These are phyloP conservation scores for Temnothorax ravouxi DNA, from an alignment of 2,888 invertebrate species.

Conservation along the genomic window DNA sequence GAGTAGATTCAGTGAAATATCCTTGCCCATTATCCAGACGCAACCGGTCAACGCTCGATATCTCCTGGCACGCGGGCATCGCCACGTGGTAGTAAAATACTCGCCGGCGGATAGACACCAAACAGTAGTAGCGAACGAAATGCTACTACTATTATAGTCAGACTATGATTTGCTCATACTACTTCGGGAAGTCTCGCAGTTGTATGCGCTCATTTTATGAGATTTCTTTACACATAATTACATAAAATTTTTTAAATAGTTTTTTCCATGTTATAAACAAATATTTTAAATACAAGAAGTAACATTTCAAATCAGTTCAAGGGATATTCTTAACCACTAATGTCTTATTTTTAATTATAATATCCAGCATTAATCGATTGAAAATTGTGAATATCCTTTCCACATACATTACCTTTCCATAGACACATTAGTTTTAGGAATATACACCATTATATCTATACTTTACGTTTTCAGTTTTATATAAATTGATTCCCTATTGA, in stretches of 20 bases:
- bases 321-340: not conserved
- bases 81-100: slow-evolving; percentile 62
- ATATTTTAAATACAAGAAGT: not conserved
- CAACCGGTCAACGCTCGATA: slow-evolving; percentile 55
- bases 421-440: not conserved
- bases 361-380: not conserved
- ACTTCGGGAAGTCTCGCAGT: not conserved
- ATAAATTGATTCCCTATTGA: not conserved
- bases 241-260: not conserved
- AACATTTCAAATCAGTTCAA: not conserved
- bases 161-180: not conserved
- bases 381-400: not conserved
- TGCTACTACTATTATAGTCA: not conserved
- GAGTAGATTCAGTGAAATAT: slow-evolving; percentile 64
- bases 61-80: slow-evolving; percentile 43
- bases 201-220: not conserved
- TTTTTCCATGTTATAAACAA: not conserved
- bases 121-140: slow-evolving; percentile 13
- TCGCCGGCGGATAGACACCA: slow-evolving; percentile 1
- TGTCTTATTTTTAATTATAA: not conserved
- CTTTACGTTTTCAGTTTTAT: not conserved
- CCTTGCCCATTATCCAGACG: slow-evolving; percentile 67
- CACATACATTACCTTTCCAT: too few species aligned
- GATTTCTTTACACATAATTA: not conserved
- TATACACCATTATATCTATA: not conserved